These are phyloP conservation scores for Conus ventricosus DNA, from an alignment of 1,140 invertebrate species.

Conservation along the genomic window DNA sequence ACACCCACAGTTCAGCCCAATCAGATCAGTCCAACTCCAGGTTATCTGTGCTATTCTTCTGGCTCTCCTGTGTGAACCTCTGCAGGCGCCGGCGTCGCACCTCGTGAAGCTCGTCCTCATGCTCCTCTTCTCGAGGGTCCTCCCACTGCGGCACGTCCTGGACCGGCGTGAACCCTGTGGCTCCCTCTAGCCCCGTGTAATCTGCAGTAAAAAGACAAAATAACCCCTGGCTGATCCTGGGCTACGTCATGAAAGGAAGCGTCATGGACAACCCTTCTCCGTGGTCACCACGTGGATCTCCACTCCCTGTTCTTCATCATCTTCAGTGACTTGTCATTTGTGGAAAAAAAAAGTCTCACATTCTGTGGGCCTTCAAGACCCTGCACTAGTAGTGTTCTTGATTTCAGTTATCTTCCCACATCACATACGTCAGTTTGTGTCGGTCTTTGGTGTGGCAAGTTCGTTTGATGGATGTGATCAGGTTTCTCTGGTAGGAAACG, in stretches of 20 bases:
- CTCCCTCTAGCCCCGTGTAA: slow-evolving; percentile 57
- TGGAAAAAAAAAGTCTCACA: too few species aligned
- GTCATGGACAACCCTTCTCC: slow-evolving; percentile 41
- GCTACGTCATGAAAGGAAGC: neutral
- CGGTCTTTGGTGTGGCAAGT: too few species aligned
- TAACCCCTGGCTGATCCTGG: neutral
- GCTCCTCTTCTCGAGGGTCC: slow-evolving; percentile 60
- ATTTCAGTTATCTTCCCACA: too few species aligned
- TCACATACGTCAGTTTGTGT: too few species aligned
- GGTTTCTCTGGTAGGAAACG: too few species aligned
- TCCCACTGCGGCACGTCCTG: slow-evolving; percentile 64
- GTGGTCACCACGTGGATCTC: slow-evolving; percentile 57
- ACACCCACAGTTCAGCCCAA: neutral
- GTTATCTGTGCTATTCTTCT: slow-evolving; percentile 27
- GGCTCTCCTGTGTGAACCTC: slow-evolving; percentile 53
- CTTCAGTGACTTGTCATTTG: too few species aligned
- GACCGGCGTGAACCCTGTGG: slow-evolving; percentile 58
- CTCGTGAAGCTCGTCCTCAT: slow-evolving; percentile 66
- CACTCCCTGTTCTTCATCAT: too few species aligned
- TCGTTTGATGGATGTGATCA: too few species aligned
- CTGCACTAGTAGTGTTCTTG: too few species aligned
- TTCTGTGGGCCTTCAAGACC: too few species aligned
- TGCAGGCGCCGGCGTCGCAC: slow-evolving; percentile 63
- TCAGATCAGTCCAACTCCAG: slow-evolving; percentile 44
- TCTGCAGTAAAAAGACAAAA: slow-evolving; percentile 30